Base-by-base conservation (phyloP, 2,888 invertebrate genomes). In the Drosophila meridiana region DNA sequence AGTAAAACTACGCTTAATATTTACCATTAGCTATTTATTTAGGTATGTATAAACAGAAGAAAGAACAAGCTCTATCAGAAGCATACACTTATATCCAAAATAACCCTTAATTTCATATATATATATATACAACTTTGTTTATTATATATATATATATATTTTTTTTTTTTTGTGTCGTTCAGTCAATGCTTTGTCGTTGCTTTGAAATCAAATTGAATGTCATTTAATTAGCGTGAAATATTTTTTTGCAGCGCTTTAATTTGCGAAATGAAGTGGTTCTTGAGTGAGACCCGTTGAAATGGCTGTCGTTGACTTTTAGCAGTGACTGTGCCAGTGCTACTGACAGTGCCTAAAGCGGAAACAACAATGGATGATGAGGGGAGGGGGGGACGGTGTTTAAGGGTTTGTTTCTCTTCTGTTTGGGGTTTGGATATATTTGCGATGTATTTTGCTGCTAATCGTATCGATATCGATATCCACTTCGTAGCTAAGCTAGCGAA, bases 201-300 rank as follows among this genome's bases (percentile, higher is more conserved):
- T 42, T 56, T 55, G 53, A 38, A 38, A 14, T 48, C 45, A 70
- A 73, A 82, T 79, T 75, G 80, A 85, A 73, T 73, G 80, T 73
- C 82, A 87, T 89, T 89, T 84, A 89, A 85, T 85, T 89, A 89
- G 70, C 82, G 82, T 76, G 67, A 83, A 84, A 84, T 87, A 84
- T 87, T 80, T 80, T 72, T 71, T 76, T 68, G 55, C 73, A 81
- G 66, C 78, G 69, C 72, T 83, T 87, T 87, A 81, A 85, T 89
- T 89, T 73, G 56, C 28, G 67, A 89, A 85, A 87, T 89, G 61
- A 85, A 87, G 87, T 87, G 89, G 61, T 73, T 73, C 56, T 73
- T 69, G 14, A 64, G 77, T 69, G 14, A 64, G 77, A 67, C 58
- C 43, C 66, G 61, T 36, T 30, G 30, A 14, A 59, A 63, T 65